Evolutionary conservation across 2,113 vertebrate species (phyloP), one percentile per base, ranked within the genome.

Genomic region (Hydropotes inermis): DNA sequence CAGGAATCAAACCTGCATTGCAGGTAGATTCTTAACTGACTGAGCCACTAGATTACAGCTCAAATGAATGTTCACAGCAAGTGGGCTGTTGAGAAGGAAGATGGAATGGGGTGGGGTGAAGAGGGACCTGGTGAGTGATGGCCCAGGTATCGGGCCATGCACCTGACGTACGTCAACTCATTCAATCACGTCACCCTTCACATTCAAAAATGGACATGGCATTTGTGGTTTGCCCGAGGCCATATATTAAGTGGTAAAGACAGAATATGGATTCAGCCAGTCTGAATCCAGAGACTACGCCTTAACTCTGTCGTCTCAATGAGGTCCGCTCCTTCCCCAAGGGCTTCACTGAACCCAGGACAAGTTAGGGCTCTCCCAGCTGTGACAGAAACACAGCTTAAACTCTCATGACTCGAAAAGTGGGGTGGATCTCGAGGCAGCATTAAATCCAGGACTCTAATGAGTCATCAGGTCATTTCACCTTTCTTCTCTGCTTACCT

Each of bases 271-370:
- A 67, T 33, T 19, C 58, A 33, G 50, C 76, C 9, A n/a, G 82
- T 52, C 11, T 79, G 52, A 52, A 8, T 30, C 11, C 64, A 91
- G n/a, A 70, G 30, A 36, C 60, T 33, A 11, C 9, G 15, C 16
- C 33, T 17, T 55, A 27, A 61, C 23, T 11, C 25, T 2, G 1
- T 1, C 2, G 0, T 25, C 55, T 8, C 7, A 13, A 57, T 33
- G 57, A 87, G 8, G 9, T 3, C 9, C n/a, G 13, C 1, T 17
- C 84, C 50, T 52, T 52, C 50, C 54, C n/a, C 50, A 1, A 43
- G 33, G 15, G 15, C 36, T 16, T 85, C 19, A 12, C 16, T 50
- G 83, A 39, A 12, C 61, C 16, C 2, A 23, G 28, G 27, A 85
- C 15, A n/a, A 91, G 47, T n/a, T 19, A 81, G 10, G 19, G 30